Evolutionary conservation across 1,140 invertebrate genomes (phyloP), one percentile per base, ranked within the genome.

Genomic region (Drosophila yakuba): DNA sequence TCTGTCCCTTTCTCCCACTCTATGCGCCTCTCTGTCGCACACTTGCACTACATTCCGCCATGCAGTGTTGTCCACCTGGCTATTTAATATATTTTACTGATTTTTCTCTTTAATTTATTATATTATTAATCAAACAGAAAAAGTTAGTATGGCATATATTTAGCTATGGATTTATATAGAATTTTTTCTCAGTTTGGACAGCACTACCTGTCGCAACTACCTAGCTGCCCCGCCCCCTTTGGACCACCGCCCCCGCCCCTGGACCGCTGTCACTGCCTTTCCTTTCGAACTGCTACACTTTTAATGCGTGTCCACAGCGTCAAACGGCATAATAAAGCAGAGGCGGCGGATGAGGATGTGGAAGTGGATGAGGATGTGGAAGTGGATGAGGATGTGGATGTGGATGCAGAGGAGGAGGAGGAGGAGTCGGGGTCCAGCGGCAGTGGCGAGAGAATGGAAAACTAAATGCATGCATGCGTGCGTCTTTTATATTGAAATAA

Each of bases 311-410:
- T 85, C 72, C 58, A 50, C 28, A 28, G 50, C 45, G 62, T 79
- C 83, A 86, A 86, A 86, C 60, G 52, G 83, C 82, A 86, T 86
- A 88, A 86, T 86, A 86, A 79, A 86, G 72, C 67, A 51, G 50
- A 14, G 43, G 14, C 6, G 25, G 15, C 20, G 36, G 10, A 23
- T 25, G 10, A 25, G 44, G 2, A 15, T 32, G 32, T 7, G 32
- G 28, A 32, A 0, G 32, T 8, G 17, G 17, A 17, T 17, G 17
- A 0, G 17, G 17, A 17, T 17, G 28, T 1, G 28, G 28, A 32
- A 8, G 28, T 7, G 28, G 20, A 20, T 1, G 20, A 20, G 20
- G 2, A 20, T 17, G 28, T 1, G 28, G 28, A 32, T 32, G 28
- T 7, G 28, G 20, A 20, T 1, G 20, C 1, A 20, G 23, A 3